Evolutionary conservation across 2,113 vertebrate genomes (phyloP).

Genomic region (Lipophrys pholis): DNA sequence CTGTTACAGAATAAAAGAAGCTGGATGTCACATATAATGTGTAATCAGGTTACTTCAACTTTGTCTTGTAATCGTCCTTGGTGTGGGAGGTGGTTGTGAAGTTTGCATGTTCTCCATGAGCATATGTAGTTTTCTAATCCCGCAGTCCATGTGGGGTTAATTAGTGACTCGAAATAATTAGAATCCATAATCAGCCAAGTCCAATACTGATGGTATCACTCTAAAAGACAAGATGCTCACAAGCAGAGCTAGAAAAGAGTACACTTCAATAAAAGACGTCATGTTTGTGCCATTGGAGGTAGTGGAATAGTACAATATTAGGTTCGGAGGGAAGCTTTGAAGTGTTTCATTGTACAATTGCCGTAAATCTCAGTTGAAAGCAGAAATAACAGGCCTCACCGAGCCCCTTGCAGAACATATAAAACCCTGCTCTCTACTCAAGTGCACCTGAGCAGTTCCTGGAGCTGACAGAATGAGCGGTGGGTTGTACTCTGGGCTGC

Average conservation of each 20-base stretch:
- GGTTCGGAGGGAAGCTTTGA: constrained; percentile 2
- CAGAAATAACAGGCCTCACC: neutral
- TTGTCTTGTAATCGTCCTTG: too few relatives aligned
- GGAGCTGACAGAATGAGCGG: neutral
- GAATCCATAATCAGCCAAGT: too few relatives aligned
- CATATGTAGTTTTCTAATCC: too few relatives aligned
- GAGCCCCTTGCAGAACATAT: neutral
- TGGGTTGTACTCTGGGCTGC: neutral
- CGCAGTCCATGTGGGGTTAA: too few relatives aligned
- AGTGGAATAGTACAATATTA: neutral
- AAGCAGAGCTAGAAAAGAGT: neutral
- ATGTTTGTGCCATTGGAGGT: neutral
- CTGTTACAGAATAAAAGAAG: too few relatives aligned
- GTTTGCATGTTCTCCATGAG: too few relatives aligned
- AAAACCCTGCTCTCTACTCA: constrained; percentile 6
- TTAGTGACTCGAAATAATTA: too few relatives aligned
- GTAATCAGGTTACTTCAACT: too few relatives aligned
- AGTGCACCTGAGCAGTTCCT: constrained; percentile 1
- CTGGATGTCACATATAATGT: too few relatives aligned
- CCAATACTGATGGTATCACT: too few relatives aligned
- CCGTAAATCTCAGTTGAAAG: constrained; percentile 7
- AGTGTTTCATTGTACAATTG: neutral
- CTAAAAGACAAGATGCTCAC: neutral
- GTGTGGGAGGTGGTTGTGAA: too few relatives aligned
- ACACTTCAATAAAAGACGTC: neutral